Evolutionary conservation across 2,888 invertebrate genomes (phyloP).

Genomic region (Drosophila lacicola): DNA sequence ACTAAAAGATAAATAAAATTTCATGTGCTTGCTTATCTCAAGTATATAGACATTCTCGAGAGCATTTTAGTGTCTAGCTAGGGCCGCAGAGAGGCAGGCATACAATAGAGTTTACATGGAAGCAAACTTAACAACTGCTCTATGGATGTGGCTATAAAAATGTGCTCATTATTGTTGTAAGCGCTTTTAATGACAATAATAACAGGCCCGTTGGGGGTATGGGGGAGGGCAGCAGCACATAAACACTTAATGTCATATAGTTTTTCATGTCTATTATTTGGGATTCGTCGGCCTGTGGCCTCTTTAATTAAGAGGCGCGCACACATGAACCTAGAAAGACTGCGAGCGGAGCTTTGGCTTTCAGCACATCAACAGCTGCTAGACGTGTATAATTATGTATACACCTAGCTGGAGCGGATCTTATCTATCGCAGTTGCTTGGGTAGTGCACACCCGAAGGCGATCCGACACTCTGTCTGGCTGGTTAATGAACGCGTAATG

Average conservation of each 20-base stretch:
- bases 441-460: slow-evolving; percentile 10
- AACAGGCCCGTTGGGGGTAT: slow-evolving; percentile 17
- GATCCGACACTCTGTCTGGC: not conserved
- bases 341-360: slow-evolving; percentile 22
- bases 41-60: slow-evolving; percentile 18
- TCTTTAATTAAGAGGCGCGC: slow-evolving; percentile 49
- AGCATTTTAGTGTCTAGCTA: slow-evolving; percentile 9
- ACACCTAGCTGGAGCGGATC: slow-evolving; percentile 17
- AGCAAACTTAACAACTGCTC: slow-evolving; percentile 18
- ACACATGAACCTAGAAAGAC: slow-evolving; percentile 3
- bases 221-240: slow-evolving; percentile 17
- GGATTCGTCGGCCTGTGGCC: slow-evolving; percentile 50
- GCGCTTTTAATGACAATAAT: slow-evolving; percentile 63
- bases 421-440: slow-evolving; percentile 30
- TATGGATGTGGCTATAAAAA: slow-evolving; percentile 44
- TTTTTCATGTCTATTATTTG: slow-evolving; percentile 36
- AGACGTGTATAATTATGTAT: slow-evolving; percentile 39
- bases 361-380: slow-evolving; percentile 33
- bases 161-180: slow-evolving; percentile 56
- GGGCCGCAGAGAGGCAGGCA: not conserved
- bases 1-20: slow-evolving; percentile 14
- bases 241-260: slow-evolving; percentile 63
- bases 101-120: slow-evolving; percentile 11
- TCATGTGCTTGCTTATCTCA: slow-evolving; percentile 1
- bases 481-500: slow-evolving; percentile 29